A percentile compares a stretch with the other conserved stretches of the same genome.
Evolutionary conservation across 2,797 vertebrate genomes (phyloP).

Genomic region (Enteromius treurensis): DNA sequence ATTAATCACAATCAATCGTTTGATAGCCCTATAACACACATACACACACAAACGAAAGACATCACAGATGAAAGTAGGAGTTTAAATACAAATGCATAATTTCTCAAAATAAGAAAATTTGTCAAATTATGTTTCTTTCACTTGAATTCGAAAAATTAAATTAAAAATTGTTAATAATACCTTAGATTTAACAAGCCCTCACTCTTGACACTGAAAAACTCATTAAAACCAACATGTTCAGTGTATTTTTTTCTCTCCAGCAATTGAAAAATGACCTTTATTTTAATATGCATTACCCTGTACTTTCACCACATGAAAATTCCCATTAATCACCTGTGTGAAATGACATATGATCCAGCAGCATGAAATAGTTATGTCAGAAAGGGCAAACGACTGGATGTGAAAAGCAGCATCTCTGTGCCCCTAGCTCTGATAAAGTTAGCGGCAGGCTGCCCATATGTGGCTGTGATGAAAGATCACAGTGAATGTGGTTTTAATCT

Average conservation of each 20-base stretch:
- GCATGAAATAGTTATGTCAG: slow-evolving; percentile 33
- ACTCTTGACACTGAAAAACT: slow-evolving; percentile 1
- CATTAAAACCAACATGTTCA: slow-evolving; percentile 4
- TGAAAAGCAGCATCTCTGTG: slow-evolving; percentile 25
- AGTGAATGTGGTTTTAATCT: slow-evolving; percentile 71
- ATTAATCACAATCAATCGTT: too few relatives aligned
- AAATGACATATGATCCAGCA: slow-evolving; percentile 35
- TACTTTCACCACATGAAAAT: slow-evolving; percentile 14
- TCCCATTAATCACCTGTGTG: slow-evolving; percentile 37
- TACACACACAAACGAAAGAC: background rate
- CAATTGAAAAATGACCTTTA: slow-evolving; percentile 21
- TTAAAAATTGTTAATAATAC: background rate
- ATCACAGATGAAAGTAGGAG: background rate
- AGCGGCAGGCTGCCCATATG: slow-evolving; percentile 55
- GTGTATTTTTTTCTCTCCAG: background rate
- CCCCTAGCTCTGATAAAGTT: slow-evolving; percentile 61
- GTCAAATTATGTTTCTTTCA: background rate
- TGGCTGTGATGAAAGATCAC: slow-evolving; percentile 68
- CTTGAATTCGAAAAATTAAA: background rate
- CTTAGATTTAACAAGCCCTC: background rate
- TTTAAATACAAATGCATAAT: slow-evolving; percentile 3
- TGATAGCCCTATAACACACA: too few relatives aligned
- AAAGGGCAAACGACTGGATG: slow-evolving; percentile 13
- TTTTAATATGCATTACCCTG: slow-evolving; percentile 29
- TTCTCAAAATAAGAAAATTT: background rate